Evolutionary conservation across 2,113 vertebrate species (phyloP).

Genomic region (Pholis gunnellus): DNA sequence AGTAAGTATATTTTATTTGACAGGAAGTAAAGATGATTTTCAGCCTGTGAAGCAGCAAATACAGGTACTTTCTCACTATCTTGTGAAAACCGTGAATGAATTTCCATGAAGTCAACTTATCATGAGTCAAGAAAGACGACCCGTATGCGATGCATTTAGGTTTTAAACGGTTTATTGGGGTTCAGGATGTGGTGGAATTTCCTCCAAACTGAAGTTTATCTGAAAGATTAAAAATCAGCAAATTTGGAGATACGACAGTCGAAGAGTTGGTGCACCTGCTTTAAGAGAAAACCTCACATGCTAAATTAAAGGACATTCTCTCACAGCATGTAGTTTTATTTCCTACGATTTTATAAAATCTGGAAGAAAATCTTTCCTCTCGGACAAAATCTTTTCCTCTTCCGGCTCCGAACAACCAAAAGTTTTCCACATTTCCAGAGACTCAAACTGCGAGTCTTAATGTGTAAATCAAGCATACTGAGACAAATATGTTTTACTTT

Average conservation of each 20-base stretch:
- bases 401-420: background rate
- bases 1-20: background rate
- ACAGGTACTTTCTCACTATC: too few relatives aligned
- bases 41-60: background rate
- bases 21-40: background rate
- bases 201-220: background rate
- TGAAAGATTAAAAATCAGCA: background rate
- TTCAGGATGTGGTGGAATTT: background rate
- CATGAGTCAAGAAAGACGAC: background rate
- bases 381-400: background rate
- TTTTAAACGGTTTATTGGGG: background rate
- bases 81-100: too few relatives aligned
- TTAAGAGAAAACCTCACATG: background rate
- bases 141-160: background rate
- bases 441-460: background rate
- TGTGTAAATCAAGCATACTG: constrained; percentile 28
- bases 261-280: background rate
- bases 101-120: background rate
- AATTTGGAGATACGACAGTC: background rate
- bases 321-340: fast-evolving
- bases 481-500: constrained; percentile 69
- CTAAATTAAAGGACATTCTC: too few relatives aligned
- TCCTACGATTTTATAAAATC: background rate
- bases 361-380: background rate
- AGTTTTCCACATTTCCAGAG: background rate